Evolutionary conservation across 1,140 invertebrate species (phyloP).

Genomic region (Lineus longissimus): DNA sequence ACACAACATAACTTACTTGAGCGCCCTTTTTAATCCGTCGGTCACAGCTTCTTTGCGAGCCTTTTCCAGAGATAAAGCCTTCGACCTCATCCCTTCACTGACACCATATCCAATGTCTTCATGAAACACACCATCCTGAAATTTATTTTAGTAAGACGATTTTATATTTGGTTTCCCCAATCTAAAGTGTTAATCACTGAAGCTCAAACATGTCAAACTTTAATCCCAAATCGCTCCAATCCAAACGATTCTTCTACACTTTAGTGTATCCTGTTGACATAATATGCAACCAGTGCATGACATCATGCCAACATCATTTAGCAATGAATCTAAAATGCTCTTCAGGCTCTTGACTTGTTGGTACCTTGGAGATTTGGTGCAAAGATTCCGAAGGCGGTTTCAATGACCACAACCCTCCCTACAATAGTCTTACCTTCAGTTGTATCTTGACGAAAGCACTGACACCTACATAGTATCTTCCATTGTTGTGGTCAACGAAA

Average conservation of each 20-base stretch:
- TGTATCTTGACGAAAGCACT: constrained; percentile 55
- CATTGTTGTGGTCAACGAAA: constrained; percentile 53
- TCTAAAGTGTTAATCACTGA: neutral
- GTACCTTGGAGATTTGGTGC: too few relatives aligned
- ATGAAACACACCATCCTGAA: constrained; percentile 55
- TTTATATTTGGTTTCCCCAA: neutral
- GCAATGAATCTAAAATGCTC: neutral
- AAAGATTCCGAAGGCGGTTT: too few relatives aligned
- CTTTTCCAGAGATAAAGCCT: constrained; percentile 55
- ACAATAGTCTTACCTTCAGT: constrained; percentile 48
- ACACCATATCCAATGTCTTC: constrained; percentile 59
- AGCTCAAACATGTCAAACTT: neutral
- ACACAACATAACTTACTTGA: constrained; percentile 54
- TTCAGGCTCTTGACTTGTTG: too few relatives aligned
- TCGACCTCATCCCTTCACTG: constrained; percentile 57
- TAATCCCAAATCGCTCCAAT: too few relatives aligned
- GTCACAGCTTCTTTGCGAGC: constrained; percentile 58
- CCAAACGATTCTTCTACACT: too few relatives aligned
- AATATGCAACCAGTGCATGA: too few relatives aligned
- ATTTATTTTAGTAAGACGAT: neutral
- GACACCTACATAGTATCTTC: constrained; percentile 55
- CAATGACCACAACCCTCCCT: too few relatives aligned
- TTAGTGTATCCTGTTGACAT: too few relatives aligned
- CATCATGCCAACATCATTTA: neutral
- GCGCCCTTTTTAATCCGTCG: constrained; percentile 56